phyloP scores from a whole-genome alignment of 1,140 invertebrate species.

The Drosophila punjabiensis region DNA sequence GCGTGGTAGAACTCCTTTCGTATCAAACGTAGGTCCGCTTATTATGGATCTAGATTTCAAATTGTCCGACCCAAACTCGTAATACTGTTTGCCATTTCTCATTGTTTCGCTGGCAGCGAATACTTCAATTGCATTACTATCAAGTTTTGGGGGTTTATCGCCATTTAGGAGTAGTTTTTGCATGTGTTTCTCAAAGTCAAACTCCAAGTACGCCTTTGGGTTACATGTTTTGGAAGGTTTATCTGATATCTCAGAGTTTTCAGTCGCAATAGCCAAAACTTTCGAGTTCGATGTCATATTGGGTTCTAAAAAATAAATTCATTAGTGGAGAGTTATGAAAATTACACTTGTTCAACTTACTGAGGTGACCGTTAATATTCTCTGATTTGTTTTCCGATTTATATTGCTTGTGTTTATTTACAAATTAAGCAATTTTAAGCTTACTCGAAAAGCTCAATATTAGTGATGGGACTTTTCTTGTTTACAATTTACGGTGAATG shows the following conservation, averaged over 20 bases:
- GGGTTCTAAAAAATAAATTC: neutral
- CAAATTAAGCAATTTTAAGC: constrained; percentile 11
- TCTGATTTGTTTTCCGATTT: neutral
- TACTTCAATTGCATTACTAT: neutral
- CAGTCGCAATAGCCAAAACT: constrained; percentile 11
- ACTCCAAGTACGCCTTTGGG: constrained; percentile 8
- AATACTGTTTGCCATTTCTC: constrained; percentile 25
- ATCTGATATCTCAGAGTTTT: neutral
- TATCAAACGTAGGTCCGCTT: neutral
- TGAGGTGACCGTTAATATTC: neutral
- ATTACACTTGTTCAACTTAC: neutral
- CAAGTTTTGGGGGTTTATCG: neutral
- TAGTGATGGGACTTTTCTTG: constrained; percentile 8
- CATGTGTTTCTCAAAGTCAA: constrained; percentile 12
- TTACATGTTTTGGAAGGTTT: neutral
- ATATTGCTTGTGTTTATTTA: constrained; percentile 2
- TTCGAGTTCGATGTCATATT: neutral
- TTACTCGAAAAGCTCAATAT: constrained; percentile 2
- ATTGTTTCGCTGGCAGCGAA: constrained; percentile 12
- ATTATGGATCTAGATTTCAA: neutral
- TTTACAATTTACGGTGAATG: constrained; percentile 7
- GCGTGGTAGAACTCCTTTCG: constrained; percentile 3
- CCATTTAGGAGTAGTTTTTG: constrained; percentile 16
- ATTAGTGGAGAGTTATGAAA: neutral
- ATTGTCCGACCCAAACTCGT: constrained; percentile 13